Evolutionary conservation across 2,797 vertebrate species (phyloP), one percentile per base, ranked within the genome.

Genomic region (Oreochromis grahami): DNA sequence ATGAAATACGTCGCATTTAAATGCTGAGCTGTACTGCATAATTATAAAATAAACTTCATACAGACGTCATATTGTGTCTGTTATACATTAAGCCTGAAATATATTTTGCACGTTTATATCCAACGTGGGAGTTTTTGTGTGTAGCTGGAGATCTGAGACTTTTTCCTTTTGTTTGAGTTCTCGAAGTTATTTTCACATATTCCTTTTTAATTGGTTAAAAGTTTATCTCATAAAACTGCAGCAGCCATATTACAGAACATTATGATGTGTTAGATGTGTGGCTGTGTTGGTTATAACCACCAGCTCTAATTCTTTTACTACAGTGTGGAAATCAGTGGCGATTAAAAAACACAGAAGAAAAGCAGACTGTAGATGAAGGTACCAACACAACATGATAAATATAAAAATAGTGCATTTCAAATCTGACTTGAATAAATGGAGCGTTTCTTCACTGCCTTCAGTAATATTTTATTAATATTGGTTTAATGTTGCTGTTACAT

Each of bases 261-360:
- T 4, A 9, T 0, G 13, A 3, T 24, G 56, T 58, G 29, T 56
- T 17, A 29, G 26, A 56, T 29, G 60, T 21, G 11, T 21, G 34
- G 60, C 60, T 41, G n/a, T 65, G 60, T n/a, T 41, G 60, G 2
- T 41, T 38, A 6, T 21, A 65, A 2, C 6, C 60, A 13, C 34
- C 1, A 21, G 12, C n/a, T 65, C 36, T 68, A 41, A 41, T 68
- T 68, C 13, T 41, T 24, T 68, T 68, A 38, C 58, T 63, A 38
- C 32, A 68, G n/a, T 15, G 36, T 43, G n/a, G 38, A 6, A 43
- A 43, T 1, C 21, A 26, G 38, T 0, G 3, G n/a, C 5, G 8
- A 14, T 21, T 70, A 43, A 70, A 70, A 17, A 1, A 8, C 19
- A 1, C 1, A 1, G 13, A 1, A 48, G 13, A 45, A 4, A 45